Percentiles rank a stretch among this genome's conserved stretches.
These are phyloP conservation scores for Deroplatys truncata DNA, from an alignment of 2,888 invertebrate genomes.

Conservation along the genomic window DNA sequence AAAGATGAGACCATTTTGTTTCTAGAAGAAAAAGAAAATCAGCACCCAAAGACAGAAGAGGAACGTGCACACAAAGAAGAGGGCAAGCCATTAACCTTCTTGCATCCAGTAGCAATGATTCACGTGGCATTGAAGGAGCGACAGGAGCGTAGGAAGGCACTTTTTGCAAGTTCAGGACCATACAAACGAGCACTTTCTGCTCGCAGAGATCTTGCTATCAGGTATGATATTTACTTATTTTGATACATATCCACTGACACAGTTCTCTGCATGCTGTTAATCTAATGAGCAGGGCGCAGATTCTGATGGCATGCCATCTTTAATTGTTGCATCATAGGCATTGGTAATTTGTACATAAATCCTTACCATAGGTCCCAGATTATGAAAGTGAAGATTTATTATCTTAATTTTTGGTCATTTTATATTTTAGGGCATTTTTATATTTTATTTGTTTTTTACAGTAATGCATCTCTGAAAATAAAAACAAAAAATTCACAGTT, in stretches of 20 bases:
- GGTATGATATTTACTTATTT: conserved; percentile 33
- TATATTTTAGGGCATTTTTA: too few species aligned
- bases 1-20: background rate
- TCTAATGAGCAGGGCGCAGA: too few species aligned
- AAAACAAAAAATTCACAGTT: too few species aligned
- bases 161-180: conserved; percentile 68
- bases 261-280: too few species aligned
- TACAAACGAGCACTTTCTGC: conserved; percentile 76
- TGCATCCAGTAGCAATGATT: conserved; percentile 45
- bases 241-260: background rate
- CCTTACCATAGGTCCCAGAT: too few species aligned
- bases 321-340: too few species aligned
- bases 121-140: conserved; percentile 61
- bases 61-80: conserved; percentile 1
- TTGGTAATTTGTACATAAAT: too few species aligned
- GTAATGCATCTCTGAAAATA: too few species aligned
- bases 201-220: conserved; percentile 70
- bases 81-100: conserved; percentile 43
- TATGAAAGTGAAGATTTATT: too few species aligned
- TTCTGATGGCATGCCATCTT: too few species aligned
- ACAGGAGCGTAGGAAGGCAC: conserved; percentile 55
- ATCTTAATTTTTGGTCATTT: too few species aligned
- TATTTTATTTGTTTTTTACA: too few species aligned
- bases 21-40: conserved; percentile 8
- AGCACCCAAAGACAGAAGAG: conserved; percentile 28